These are phyloP conservation scores for Cheilosia pagana DNA, from an alignment of 2,888 invertebrate species.

Conservation along the genomic window DNA sequence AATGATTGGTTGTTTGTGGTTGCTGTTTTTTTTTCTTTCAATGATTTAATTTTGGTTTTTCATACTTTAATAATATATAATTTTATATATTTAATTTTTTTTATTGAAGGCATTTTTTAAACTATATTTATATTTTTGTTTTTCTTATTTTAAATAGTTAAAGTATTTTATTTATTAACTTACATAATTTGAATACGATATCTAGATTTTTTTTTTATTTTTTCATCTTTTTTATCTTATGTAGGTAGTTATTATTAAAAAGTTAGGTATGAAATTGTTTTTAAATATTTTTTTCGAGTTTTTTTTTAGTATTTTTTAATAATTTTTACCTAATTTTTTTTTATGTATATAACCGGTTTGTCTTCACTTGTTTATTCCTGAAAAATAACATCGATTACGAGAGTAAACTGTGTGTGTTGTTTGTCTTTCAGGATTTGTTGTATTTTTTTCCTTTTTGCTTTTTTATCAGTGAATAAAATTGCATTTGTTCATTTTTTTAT, in stretches of 20 bases:
- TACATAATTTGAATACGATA: constrained; percentile 76
- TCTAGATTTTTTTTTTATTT: constrained; percentile 72
- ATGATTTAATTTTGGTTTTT: constrained; percentile 54
- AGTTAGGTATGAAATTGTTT: constrained; percentile 76
- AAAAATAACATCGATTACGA: constrained; percentile 62
- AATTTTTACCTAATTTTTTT: constrained; percentile 69
- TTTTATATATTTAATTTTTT: constrained; percentile 37
- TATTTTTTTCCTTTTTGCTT: constrained; percentile 22
- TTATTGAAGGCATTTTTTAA: constrained; percentile 74
- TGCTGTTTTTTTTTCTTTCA: constrained; percentile 71
- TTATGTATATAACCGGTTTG: constrained; percentile 65
- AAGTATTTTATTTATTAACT: constrained; percentile 71
- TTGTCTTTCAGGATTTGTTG: constrained; percentile 54
- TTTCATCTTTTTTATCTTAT: constrained; percentile 61
- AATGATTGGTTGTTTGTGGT: constrained; percentile 65
- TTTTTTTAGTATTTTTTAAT: constrained; percentile 67
- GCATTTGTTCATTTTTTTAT: constrained; percentile 67
- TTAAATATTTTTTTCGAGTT: constrained; percentile 75
- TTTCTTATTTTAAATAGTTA: constrained; percentile 71
- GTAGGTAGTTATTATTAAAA: constrained; percentile 71
- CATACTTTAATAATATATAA: constrained; percentile 73
- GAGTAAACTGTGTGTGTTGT: constrained; percentile 67
- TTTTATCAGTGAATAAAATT: constrained; percentile 71
- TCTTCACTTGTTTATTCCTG: constrained; percentile 55
- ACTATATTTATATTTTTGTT: constrained; percentile 76